phyloP scores from a whole-genome alignment of 2,113 vertebrate genomes.

The Paraplagusia blochii region DNA sequence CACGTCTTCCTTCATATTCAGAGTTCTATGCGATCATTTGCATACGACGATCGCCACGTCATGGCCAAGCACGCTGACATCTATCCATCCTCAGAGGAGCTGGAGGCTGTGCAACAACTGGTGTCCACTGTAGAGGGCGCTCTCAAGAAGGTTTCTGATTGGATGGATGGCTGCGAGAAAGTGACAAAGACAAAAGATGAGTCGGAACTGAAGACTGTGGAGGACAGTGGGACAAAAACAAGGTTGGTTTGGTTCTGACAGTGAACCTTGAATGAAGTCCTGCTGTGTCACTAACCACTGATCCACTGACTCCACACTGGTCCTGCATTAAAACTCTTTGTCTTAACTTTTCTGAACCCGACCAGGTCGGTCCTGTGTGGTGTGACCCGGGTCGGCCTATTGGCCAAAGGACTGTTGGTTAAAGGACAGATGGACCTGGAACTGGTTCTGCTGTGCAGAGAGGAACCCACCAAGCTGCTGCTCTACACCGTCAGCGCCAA shows the following conservation, averaged over 20 bases:
- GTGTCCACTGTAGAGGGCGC: slow-evolving; percentile 92
- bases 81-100: slow-evolving; percentile 88
- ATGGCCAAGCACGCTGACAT: slow-evolving; percentile 91
- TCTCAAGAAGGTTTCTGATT: slow-evolving; percentile 91
- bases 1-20: slow-evolving; percentile 9
- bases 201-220: slow-evolving; percentile 64
- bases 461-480: slow-evolving; percentile 86
- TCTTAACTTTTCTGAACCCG: too few relatives aligned
- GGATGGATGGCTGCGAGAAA: slow-evolving; percentile 81
- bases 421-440: slow-evolving; percentile 88
- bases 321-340: too few relatives aligned
- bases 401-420: slow-evolving; percentile 91
- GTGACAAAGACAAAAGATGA: slow-evolving; percentile 78
- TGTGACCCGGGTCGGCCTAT: slow-evolving; percentile 86
- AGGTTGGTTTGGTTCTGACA: slow-evolving; percentile 38
- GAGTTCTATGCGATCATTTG: slow-evolving; percentile 60
- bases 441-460: slow-evolving; percentile 88
- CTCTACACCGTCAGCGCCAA: slow-evolving; percentile 86
- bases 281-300: too few relatives aligned
- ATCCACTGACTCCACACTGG: too few relatives aligned
- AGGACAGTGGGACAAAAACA: slow-evolving; percentile 73
- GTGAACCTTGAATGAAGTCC: too few relatives aligned
- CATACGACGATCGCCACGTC: slow-evolving; percentile 85
- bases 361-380: slow-evolving; percentile 76
- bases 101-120: slow-evolving; percentile 91